phyloP scores from a whole-genome alignment of 2,797 vertebrate genomes.

The Parauchenoglanis punctatus region DNA sequence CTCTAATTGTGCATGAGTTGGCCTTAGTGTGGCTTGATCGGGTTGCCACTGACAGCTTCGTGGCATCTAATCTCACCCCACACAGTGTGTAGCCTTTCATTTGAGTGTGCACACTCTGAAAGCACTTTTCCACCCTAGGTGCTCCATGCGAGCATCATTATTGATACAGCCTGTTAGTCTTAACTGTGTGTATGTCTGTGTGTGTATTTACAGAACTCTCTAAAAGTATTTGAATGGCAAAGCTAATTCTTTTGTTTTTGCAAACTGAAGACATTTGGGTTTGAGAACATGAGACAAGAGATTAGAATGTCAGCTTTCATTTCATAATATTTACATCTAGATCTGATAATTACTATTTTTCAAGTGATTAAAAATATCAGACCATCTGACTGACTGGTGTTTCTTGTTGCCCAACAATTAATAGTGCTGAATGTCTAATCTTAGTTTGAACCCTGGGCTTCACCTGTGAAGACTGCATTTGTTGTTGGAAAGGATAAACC shows the following conservation, averaged over 20 bases:
- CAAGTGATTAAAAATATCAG: not conserved
- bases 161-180: constrained; percentile 57
- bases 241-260: not conserved
- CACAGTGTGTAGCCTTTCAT: constrained; percentile 71
- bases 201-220: constrained; percentile 25
- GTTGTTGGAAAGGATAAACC: not conserved
- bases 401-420: not conserved
- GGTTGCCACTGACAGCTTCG: constrained; percentile 67
- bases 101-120: constrained; percentile 64
- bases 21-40: constrained; percentile 69
- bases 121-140: constrained; percentile 47
- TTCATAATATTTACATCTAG: not conserved
- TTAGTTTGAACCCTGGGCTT: not conserved
- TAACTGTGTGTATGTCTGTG: constrained; percentile 57
- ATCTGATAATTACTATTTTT: not conserved
- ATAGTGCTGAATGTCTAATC: not conserved
- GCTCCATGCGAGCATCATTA: constrained; percentile 59
- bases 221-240: not conserved
- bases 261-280: not conserved
- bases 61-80: constrained; percentile 67
- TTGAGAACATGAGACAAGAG: not conserved
- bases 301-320: not conserved
- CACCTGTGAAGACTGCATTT: not conserved
- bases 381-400: no score
- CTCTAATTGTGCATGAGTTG: constrained; percentile 72